Evolutionary conservation across 2,113 vertebrate genomes (phyloP), one percentile per base, ranked within the genome.

Genomic region (Lasiurus cinereus): DNA sequence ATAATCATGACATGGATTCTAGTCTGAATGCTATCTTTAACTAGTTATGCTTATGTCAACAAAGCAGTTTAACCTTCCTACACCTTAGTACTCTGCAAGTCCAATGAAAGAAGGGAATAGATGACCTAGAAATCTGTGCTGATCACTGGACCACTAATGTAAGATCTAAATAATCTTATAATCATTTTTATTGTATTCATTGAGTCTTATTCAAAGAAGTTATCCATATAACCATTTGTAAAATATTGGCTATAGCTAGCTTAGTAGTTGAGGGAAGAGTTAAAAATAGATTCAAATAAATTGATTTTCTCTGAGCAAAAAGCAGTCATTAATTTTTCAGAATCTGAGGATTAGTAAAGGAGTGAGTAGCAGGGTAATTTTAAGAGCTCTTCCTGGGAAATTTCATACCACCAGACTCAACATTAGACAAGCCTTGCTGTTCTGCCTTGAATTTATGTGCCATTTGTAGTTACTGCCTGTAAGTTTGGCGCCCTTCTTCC

Each of bases 271-370:
- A 93, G 6, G 39, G 22, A 93, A 96, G 85, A 78, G 43, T 93
- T 97, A 97, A 97, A 90, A 96, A 94, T 92, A 93, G 31, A 94
- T 91, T 86, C 22, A 94, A 89, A 94, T 76, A 88, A 93, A 86
- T 94, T 46, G 27, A 91, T 93, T 94, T 97, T 95, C 86, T 85
- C 43, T 94, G 56, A 91, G 90, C 69, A 72, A 80, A 91, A 94
- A 76, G 33, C 31, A 84, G 59, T 90, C 13, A 52, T 96, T 46
- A 93, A 50, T 91, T 89, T 96, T 70, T 74, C 36, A 96, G 83
- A 97, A 29, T 87, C 50, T 64, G 87, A 93, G 79, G 50, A 83
- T 50, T 91, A 43, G 16, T 90, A 64, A 86, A 93, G 31, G 56
- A 90, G 36, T 78, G 86, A 96, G 52, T 66, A 96, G 87, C 29